Evolutionary conservation across 2,113 vertebrate genomes (phyloP).

Genomic region (Danionella cerebrum): DNA sequence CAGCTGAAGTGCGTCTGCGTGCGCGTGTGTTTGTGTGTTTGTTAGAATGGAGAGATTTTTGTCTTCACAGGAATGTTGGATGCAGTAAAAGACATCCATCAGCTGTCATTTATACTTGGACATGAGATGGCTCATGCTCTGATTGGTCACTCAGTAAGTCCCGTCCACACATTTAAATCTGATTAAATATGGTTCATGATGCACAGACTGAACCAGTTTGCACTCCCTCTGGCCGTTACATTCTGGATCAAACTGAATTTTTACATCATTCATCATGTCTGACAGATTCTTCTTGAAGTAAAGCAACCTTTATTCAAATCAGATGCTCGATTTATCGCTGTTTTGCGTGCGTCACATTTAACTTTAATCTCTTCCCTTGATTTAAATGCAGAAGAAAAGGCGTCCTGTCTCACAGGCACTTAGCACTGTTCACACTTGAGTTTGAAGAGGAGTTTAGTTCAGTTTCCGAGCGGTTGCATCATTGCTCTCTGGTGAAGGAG

Average conservation of each 20-base stretch:
- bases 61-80: slow-evolving; percentile 88
- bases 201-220: not conserved
- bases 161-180: not conserved
- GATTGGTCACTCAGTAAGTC: slow-evolving; percentile 84
- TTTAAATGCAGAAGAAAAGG: slow-evolving; percentile 6
- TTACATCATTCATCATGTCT: not conserved
- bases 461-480: slow-evolving; percentile 54
- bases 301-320: slow-evolving; percentile 10
- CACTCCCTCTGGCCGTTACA: not conserved
- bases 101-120: slow-evolving; percentile 81
- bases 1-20: too few relatives aligned
- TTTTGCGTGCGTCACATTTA: slow-evolving; percentile 11
- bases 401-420: not conserved
- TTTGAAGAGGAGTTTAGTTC: slow-evolving; percentile 31
- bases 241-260: slow-evolving; percentile 1
- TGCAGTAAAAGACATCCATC: slow-evolving; percentile 74
- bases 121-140: slow-evolving; percentile 92
- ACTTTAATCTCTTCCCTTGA: slow-evolving; percentile 14
- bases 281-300: not conserved
- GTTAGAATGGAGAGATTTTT: slow-evolving; percentile 85
- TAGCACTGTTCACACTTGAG: not conserved
- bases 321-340: slow-evolving; percentile 11
- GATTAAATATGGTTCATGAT: not conserved
- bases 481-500: slow-evolving; percentile 2
- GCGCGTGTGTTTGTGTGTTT: slow-evolving; percentile 28